Evolutionary conservation across 2,888 invertebrate genomes (phyloP).

Genomic region (Tethea ocularis): DNA sequence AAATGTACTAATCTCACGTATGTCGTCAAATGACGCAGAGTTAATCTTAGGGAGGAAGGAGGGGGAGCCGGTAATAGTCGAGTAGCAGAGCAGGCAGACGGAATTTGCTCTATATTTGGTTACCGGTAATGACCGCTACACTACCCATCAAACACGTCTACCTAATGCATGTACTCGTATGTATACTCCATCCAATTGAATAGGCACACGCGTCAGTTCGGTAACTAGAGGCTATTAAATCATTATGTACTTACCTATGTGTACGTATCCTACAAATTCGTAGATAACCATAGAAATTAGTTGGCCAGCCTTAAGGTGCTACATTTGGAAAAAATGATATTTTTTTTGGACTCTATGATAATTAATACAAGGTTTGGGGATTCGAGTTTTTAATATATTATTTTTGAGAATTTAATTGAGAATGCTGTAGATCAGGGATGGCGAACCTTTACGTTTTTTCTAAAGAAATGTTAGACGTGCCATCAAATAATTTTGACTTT

Average conservation of each 20-base stretch:
- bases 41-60: constrained; percentile 10
- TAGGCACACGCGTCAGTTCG: background rate
- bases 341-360: too few relatives aligned
- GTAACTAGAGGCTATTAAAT: background rate
- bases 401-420: too few relatives aligned
- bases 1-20: background rate
- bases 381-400: too few relatives aligned
- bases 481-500: too few relatives aligned
- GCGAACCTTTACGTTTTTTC: too few relatives aligned
- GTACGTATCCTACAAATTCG: background rate
- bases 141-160: constrained; percentile 7
- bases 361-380: too few relatives aligned
- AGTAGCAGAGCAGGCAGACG: constrained; percentile 27
- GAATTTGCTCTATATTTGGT: constrained; percentile 61
- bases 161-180: background rate
- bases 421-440: too few relatives aligned
- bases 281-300: background rate
- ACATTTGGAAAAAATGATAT: too few relatives aligned
- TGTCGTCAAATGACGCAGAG: background rate
- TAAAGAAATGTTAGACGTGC: too few relatives aligned
- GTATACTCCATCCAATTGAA: background rate
- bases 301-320: too few relatives aligned
- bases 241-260: too few relatives aligned
- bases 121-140: constrained; percentile 20
- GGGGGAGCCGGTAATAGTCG: constrained; percentile 25